Base-by-base conservation (phyloP, 2,113 vertebrate species). In the Macrotus californicus region DNA sequence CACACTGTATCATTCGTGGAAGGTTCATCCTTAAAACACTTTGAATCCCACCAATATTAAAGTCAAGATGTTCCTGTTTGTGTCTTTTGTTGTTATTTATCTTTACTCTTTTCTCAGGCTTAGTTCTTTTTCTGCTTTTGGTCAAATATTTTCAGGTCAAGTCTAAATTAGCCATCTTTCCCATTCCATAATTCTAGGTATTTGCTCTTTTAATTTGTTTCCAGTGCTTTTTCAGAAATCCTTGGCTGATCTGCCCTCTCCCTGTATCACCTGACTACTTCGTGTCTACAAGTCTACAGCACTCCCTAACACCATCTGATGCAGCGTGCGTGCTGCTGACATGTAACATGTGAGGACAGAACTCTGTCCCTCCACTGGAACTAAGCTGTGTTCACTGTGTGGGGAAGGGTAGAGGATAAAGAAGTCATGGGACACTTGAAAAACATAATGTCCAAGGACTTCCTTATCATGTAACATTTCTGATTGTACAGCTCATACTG, bases 11-110 rank as follows among this genome's bases (percentile, higher is more conserved):
- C 73, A 91, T 7, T 88, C 85, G 80, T 92, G 21, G 48, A 91
- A 95, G 72, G 22, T 56, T 89, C 76, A 86, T 79, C 80, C 96
- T 92, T 73, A 96, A 87, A 96, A 84, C 22, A 76, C 82, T 80
- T 36, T 91, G 87, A 97, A 95, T 90, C 87, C 79, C 66, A 93
- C 54, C 77, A 79, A 18, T 87, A 95, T 46, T 88, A 89, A 97
- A 92, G n/a, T 93, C 52, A 82, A 75, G 34, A 94, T 64, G 21
- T 85, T 77, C 86, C 39, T 83, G 29, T 70, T 26, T 89, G 15
- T 39, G 18, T 86, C 69, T 95, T 93, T 64, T 93, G 52, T 67
- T 70, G 61, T 70, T 72, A n/a, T 73, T 84, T 86, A 39, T 67
- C 41, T 91, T 96, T 83, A 61, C 86, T 81, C 79, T 84, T 93